Conservation (phyloP, 2,888 invertebrate genomes). For the Coenonympha arcania region DNA sequence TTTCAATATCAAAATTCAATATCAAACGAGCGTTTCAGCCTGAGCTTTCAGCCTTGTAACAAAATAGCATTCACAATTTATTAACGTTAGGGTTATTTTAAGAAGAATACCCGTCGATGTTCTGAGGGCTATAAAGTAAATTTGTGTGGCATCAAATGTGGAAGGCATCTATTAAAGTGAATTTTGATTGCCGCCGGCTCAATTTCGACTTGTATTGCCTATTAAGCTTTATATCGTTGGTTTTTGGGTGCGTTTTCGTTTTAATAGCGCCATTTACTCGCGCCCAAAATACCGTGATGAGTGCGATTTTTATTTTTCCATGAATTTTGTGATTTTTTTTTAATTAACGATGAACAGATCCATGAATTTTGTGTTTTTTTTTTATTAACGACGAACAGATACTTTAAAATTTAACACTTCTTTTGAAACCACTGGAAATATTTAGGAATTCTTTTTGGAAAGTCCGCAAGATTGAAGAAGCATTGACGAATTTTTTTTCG, state of each 20-base stretch:
- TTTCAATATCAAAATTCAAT: background rate
- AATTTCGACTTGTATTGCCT: conserved; percentile 30
- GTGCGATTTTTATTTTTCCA: background rate
- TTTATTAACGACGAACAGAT: no score
- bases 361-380: no score
- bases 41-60: background rate
- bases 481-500: no score
- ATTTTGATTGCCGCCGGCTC: conserved; percentile 32
- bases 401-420: no score
- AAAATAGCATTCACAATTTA: conserved; percentile 8
- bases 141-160: conserved; percentile 32
- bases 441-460: no score
- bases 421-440: no score
- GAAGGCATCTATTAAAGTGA: conserved; percentile 30
- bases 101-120: conserved; percentile 30
- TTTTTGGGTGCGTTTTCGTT: conserved; percentile 16
- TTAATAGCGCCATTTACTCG: conserved; percentile 18
- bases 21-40: conserved; percentile 1
- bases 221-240: conserved; percentile 25
- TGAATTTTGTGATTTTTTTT: no score
- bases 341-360: no score
- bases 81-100: conserved; percentile 17
- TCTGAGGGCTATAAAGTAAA: conserved; percentile 36
- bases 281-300: conserved; percentile 18
- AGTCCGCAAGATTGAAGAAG: no score